Evolutionary conservation across 2,797 vertebrate species (phyloP), one percentile per base, ranked within the genome.

Genomic region (Hydrophis major): DNA sequence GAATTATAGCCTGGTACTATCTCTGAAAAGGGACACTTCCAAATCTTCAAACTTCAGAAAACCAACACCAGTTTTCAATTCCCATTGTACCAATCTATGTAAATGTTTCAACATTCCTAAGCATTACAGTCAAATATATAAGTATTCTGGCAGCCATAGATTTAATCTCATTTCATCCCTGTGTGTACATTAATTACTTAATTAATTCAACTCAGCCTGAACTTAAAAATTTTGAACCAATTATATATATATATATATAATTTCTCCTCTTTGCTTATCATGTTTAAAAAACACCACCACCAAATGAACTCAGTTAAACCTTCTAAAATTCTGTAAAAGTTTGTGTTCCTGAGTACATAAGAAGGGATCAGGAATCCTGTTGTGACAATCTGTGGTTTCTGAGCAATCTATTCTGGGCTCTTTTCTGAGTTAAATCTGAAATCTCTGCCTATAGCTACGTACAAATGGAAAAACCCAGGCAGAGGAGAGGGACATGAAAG

Each of bases 381-480:
- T 89, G 61, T 59, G 86, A 78, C 53, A 91, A 37, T 60, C 91
- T 94, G 89, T 56, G 53, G 37, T 42, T 92, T 83, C 55, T 66
- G 87, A 87, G 55, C 86, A 94, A 93, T 50, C 20, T 74, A 94
- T 89, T 69, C 61, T 32, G 5, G 56, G 86, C 88, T 37, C 50
- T 94, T 95, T 94, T 90, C 22, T 87, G 5, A 6, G 0, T 27
- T 61, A 86, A 28, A 32, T 78, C 92, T 86, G 93, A 90, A 94
- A 92, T 37, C 42, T 93, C 91, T 92, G 94, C 87, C 92, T 78
- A 50, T 69, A 94, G 91, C 47, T 94, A 92, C 90, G 57, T 63
- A 47, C 87, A 90, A 91, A 95, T 89, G 87, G 47, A 91, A 96
- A 94, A 94, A 95, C 61, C 28, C 59, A 93, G 57, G 92, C 53